Percentiles rank a stretch among this genome's conserved stretches.
phyloP scores from a whole-genome alignment of 2,797 vertebrate species.

The Kryptopterus vitreolus region DNA sequence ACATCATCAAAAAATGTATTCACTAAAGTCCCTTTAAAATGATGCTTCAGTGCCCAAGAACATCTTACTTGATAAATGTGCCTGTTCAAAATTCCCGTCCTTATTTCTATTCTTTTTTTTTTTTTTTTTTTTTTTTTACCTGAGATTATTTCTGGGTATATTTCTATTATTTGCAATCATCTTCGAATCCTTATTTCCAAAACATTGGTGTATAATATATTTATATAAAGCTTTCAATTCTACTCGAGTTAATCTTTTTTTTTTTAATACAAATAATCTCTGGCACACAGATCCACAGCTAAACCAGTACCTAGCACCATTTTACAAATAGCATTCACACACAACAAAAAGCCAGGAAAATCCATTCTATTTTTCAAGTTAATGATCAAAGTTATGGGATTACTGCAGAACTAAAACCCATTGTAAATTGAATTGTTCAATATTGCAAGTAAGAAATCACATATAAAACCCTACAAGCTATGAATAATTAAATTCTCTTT shows the following conservation, averaged over 20 bases:
- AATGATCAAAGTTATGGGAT: conserved; percentile 45
- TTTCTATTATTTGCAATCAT: background rate
- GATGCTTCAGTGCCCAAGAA: conserved; percentile 2
- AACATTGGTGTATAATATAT: background rate
- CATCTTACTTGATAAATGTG: background rate
- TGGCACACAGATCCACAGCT: background rate
- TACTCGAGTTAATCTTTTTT: background rate
- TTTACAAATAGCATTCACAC: conserved; percentile 4
- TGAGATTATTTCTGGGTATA: background rate
- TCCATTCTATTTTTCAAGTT: conserved; percentile 48
- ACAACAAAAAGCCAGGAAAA: conserved; percentile 44
- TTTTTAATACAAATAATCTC: conserved; percentile 2
- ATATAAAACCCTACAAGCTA: conserved; percentile 41
- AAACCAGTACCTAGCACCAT: background rate
- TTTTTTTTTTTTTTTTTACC: background rate
- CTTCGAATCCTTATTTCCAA: background rate
- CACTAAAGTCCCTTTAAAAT: background rate
- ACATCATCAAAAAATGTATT: background rate
- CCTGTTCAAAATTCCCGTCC: background rate
- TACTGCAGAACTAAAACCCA: conserved; percentile 39
- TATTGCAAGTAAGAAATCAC: conserved; percentile 43
- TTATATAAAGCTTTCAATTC: background rate
- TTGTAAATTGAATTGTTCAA: conserved; percentile 48
- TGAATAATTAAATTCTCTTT: conserved; percentile 58
- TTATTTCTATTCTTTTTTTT: background rate